phyloP scores from a whole-genome alignment of 2,113 vertebrate genomes.

The Vireo altiloquus region DNA sequence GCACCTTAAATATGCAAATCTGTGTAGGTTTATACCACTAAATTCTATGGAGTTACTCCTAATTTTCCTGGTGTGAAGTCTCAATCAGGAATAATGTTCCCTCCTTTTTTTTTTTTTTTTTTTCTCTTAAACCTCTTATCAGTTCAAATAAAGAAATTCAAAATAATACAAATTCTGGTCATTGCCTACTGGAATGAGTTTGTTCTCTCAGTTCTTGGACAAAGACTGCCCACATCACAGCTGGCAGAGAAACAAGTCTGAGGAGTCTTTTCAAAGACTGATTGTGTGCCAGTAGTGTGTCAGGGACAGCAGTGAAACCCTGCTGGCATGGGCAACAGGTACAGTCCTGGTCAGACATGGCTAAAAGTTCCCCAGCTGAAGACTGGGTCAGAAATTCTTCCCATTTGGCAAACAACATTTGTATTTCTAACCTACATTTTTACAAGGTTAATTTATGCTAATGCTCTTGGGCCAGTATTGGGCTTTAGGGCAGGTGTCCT shows the following conservation, averaged over 20 bases:
- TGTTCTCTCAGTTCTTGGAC: background rate
- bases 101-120: background rate
- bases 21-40: background rate
- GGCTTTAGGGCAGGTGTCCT: background rate
- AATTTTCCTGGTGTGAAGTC: background rate
- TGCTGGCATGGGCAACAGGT: accelerated
- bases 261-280: background rate
- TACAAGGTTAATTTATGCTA: background rate
- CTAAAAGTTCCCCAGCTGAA: background rate
- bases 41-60: background rate
- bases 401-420: background rate
- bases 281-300: background rate
- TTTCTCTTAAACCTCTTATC: background rate
- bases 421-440: background rate
- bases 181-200: background rate
- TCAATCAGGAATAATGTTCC: background rate
- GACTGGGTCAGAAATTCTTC: background rate
- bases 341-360: background rate
- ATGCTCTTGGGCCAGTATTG: background rate
- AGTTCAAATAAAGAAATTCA: background rate
- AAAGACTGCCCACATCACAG: background rate
- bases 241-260: background rate
- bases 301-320: background rate
- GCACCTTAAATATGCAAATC: background rate
- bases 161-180: background rate